Base-by-base conservation (phyloP, 2,113 vertebrate genomes). In the Chionis minor region DNA sequence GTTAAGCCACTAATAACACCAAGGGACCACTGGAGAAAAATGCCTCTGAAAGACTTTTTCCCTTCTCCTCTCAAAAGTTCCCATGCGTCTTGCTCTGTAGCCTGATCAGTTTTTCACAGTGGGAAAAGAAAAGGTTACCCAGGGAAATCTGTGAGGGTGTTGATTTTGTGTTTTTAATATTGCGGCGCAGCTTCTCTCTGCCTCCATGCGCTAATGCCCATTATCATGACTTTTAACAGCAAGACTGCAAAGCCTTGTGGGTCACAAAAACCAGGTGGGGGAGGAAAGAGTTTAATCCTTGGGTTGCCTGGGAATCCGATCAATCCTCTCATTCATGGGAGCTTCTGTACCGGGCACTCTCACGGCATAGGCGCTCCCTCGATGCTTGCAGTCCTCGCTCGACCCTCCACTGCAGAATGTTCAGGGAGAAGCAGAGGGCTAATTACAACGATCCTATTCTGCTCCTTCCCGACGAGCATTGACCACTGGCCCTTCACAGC, bases 181-280 rank as follows among this genome's bases (percentile, higher is more conserved):
- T 40, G 44, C 1, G 3, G 28, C 23, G 33, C 40, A 77, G 52
- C 12, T 83, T 49, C 49, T 10, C 38, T 86, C 44, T 45, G 24
- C 28, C 49, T 54, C 81, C 54, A 14, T 2, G 18, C 42, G 54
- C 35, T 61, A 16, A 59, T 40, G 18, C 10, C 45, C 27, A 38
- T 13, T 0, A 0, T 38, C 58, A 22, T 3, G 30, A 24, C 30
- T 90, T 90, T 63, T 55, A 67, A 38, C 80, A 40, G 26, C 0
- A 0, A 73, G 63, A 75, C 13, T 44, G 30, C 9, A 88, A 83
- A 86, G 47, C 6, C 49, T 65, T 5, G 4, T 1, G 2, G 44
- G 45, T 72, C 66, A 80, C 30, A 61, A 67, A 81, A 80, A 51
- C 2, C 12, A 61, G 42, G 32, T 19, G 14, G 20, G 67, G 26